Conservation (phyloP, 1,140 invertebrate species). For the Periplaneta americana region DNA sequence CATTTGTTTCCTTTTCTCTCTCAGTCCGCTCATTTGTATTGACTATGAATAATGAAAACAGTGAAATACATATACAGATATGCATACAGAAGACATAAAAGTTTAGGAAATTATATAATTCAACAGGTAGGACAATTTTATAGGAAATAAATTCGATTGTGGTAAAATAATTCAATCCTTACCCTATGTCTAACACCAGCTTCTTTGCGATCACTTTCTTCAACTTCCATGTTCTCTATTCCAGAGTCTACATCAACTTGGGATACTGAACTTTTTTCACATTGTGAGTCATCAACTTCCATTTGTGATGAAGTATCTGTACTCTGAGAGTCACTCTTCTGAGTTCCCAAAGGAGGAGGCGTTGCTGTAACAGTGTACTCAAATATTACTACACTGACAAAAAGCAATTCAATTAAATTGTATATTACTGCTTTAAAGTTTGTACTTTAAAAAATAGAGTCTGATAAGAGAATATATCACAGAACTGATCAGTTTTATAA, state of each 20-base stretch:
- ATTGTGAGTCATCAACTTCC: slow-evolving; percentile 45
- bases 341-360: slow-evolving; percentile 6
- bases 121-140: background rate
- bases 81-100: background rate
- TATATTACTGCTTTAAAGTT: too few species aligned
- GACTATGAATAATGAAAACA: too few species aligned
- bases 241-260: slow-evolving; percentile 64
- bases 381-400: background rate
- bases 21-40: too few species aligned
- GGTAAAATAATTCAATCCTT: too few species aligned
- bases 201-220: slow-evolving; percentile 43
- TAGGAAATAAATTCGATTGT: slow-evolving; percentile 7
- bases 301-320: slow-evolving; percentile 39
- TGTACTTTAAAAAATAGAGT: too few species aligned
- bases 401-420: too few species aligned
- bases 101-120: background rate
- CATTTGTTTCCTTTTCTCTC: too few species aligned
- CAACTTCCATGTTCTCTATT: slow-evolving; percentile 71
- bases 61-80: too few species aligned
- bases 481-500: too few species aligned
- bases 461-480: too few species aligned
- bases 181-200: slow-evolving; percentile 35
- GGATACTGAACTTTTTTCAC: slow-evolving; percentile 30
- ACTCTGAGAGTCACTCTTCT: slow-evolving; percentile 27
- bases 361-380: background rate